Evolutionary conservation across 1,140 invertebrate genomes (phyloP), one percentile per base, ranked within the genome.

Genomic region (Drosophila busckii): DNA sequence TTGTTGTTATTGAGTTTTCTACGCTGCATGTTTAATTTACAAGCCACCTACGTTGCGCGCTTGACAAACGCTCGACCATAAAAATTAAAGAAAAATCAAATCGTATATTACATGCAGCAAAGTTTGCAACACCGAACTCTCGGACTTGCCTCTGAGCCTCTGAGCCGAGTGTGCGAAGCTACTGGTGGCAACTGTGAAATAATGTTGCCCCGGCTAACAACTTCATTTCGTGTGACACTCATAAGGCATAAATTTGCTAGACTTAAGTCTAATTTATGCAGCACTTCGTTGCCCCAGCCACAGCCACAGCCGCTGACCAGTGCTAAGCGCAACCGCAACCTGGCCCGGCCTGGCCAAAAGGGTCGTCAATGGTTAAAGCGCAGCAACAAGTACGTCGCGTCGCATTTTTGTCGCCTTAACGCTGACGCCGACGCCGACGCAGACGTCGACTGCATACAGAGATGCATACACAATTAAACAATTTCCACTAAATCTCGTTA

Each of bases 401-500:
- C 32, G 19, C 34, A 22, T 26, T 69, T 65, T 67, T 48, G 55
- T 55, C 44, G 22, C 35, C 46, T 44, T 22, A 32, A 15, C 22
- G 26, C 12, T 25, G 35, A 8, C 12, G 2, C n/a, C 9, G 5
- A 31, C 4, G 8, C 8, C 10, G 29, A 12, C n/a, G 25, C 9
- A 9, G 0, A 2, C 7, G 55, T 22, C 64, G 64, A 69, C 75
- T 82, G 61, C 66, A 82, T 82, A n/a, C n/a, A n/a, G n/a, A n/a
- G n/a, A 75, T 82, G 75, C 76, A 82, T 82, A 75, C 80, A 85
- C 84, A 85, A 85, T 85, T 85, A 85, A 85, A 85, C 84, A 85
- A 86, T 85, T 86, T 86, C 84, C 84, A 86, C 84, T 85, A 85
- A 85, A 85, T 85, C 83, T 85, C 71, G 76, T 70, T 82, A 83